Conservation (phyloP, 2,888 invertebrate species). For the Emmelina monodactyla region DNA sequence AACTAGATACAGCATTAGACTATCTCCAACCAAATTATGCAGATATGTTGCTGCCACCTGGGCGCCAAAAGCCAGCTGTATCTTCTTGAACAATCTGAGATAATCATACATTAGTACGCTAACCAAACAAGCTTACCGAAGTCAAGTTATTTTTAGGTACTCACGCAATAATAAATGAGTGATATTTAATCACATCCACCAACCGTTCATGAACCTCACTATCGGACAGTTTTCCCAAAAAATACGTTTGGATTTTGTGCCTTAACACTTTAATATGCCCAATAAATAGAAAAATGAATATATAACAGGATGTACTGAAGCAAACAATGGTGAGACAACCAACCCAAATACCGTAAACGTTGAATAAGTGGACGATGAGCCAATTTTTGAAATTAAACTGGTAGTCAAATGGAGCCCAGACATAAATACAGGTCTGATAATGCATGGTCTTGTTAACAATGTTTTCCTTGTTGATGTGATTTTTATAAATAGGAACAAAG, state of each 20-base stretch:
- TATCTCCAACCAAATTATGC: conserved; percentile 27
- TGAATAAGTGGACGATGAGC: conserved; percentile 16
- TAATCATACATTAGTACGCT: too few relatives aligned
- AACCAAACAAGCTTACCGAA: too few relatives aligned
- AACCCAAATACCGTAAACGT: conserved; percentile 13
- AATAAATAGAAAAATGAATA: conserved; percentile 18
- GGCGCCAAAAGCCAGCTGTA: conserved; percentile 24
- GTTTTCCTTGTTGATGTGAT: conserved; percentile 15
- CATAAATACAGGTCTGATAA: conserved; percentile 19
- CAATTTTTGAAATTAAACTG: conserved; percentile 17
- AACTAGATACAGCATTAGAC: conserved; percentile 25
- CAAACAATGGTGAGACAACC: conserved; percentile 13
- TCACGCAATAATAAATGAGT: conserved; percentile 13
- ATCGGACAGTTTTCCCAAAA: not conserved
- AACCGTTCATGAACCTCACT: not conserved
- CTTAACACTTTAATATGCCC: conserved; percentile 18
- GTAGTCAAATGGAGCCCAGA: conserved; percentile 22
- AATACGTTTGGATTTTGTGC: conserved; percentile 2
- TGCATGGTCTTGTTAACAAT: conserved; percentile 15
- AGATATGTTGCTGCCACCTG: conserved; percentile 25
- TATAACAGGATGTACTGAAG: conserved; percentile 16
- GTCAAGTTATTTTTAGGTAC: too few relatives aligned
- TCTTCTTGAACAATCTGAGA: conserved; percentile 23
- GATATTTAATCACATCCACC: not conserved
- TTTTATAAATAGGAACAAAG: conserved; percentile 14